Base-by-base conservation (phyloP, 2,113 vertebrate species). In the Alosa alosa region DNA sequence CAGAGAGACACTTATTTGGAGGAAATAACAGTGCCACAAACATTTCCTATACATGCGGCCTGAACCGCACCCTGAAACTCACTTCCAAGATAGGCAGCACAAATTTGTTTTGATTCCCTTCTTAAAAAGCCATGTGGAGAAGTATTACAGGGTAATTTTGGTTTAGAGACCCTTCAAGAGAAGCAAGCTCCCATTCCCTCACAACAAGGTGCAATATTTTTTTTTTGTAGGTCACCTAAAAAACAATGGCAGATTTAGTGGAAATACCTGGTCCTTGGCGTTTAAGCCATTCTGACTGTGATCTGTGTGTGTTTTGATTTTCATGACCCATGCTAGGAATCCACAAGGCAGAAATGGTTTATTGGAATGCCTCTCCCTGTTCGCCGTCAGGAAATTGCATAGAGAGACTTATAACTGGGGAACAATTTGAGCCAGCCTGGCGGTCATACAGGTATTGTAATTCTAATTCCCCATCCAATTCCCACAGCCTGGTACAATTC, bases 311-410 rank as follows among this genome's bases (percentile, higher is more conserved):
- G 86, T 94, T 93, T 89, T 89, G 89, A 92, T 93, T 91, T 94
- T 90, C 90, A 88, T 86, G 87, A 91, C 88, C 88, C 88, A 89
- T 87, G 88, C 88, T 87, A 75, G 78, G 89, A 93, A 93, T 90
- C 89, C 85, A 87, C 84, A 89, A 86, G 52, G 91, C 89, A 87
- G 88, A 93, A 89, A 91, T 91, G 90, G 85, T 93, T 91, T 91
- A 95, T 93, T 93, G 91, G 88, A 81, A 81, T 83, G 88, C 86
- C 86, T 90, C 84, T 86, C 86, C 89, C 90, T 89, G 91, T 91
- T 93, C 91, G 92, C 86, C 91, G 87, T 90, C 90, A 91, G 91
- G 93, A 94, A 93, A 95, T 94, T 94, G 90, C 92, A 92, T 52
- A 90, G 91, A 91, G 90, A 90, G 91, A 91, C 86, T 87, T 90